Evolutionary conservation across 2,888 invertebrate genomes (phyloP), one percentile per base, ranked within the genome.

Genomic region (Pseudoips prasinana): DNA sequence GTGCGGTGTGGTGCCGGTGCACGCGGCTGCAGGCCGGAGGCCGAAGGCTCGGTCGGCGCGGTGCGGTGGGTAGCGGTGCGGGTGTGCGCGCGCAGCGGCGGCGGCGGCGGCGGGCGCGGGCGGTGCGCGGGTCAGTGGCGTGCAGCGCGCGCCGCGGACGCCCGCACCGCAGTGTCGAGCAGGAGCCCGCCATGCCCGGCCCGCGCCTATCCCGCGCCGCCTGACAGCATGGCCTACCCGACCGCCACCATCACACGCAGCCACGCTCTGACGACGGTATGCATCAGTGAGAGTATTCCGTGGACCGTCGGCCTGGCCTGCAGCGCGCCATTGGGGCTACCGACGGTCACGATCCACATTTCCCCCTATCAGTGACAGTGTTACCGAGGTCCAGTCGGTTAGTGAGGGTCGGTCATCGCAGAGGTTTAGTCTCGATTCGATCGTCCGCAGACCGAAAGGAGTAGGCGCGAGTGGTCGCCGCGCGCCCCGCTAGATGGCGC

Each of bases 191-290:
- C 87, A 87, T 87, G 87, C 87, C 84, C 84, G 87, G 86, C 85
- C 81, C 84, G 87, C 87, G 87, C 84, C 80, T 83, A 73, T 78
- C 73, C 73, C 85, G 86, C 85, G 87, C 83, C 82, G 85, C 86
- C 86, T 86, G 87, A 88, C 87, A 88, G 87, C 87, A 87, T 88
- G 87, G 87, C 86, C 85, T 59, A 65, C 71, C 82, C 83, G 80
- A 84, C 82, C 86, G 87, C 87, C 83, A 85, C 85, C 86, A 83
- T 77, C 86, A 81, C 87, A 82, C 87, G 85, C 86, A 87, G 85
- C 87, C 85, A 86, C 86, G 87, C 87, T 85, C 87, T 86, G 86
- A 87, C 87, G 81, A 88, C 87, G 87, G 87, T 88, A 88, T 79
- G 86, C 73, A 70, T 71, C 74, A 46, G 58, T 52, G 47, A 43